A percentile compares a stretch with the other conserved stretches of the same genome.
Evolutionary conservation across 2,797 vertebrate species (phyloP).

Genomic region (Pseudotriccus pelzelni): DNA sequence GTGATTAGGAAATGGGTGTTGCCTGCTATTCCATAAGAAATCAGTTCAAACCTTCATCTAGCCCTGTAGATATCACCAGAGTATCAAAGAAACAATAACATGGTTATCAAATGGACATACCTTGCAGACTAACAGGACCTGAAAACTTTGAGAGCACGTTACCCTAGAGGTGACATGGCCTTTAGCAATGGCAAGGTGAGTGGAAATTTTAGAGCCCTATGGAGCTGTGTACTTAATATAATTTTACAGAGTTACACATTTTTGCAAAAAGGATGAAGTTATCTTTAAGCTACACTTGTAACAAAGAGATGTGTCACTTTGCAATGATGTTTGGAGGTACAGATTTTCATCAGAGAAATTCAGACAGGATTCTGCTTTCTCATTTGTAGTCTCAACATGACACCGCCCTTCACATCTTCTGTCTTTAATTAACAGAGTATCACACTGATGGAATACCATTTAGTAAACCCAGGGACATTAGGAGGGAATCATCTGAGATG

Average conservation of each 20-base stretch:
- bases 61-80: background rate
- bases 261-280: background rate
- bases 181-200: background rate
- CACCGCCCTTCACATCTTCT: background rate
- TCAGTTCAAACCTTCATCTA: background rate
- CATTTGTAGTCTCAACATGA: background rate
- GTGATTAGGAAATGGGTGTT: background rate
- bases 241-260: background rate
- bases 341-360: background rate
- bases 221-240: background rate
- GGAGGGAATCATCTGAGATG: background rate
- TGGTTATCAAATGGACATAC: background rate
- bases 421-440: background rate
- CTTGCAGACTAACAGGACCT: background rate
- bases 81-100: background rate
- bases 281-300: background rate
- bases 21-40: background rate
- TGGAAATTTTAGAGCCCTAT: background rate
- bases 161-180: background rate
- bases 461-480: background rate
- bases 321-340: background rate
- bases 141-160: background rate
- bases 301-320: background rate
- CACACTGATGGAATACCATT: background rate
- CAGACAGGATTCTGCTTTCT: background rate